Evolutionary conservation across 2,113 vertebrate species (phyloP), one percentile per base, ranked within the genome.

Genomic region (Zosterops pallidus): DNA sequence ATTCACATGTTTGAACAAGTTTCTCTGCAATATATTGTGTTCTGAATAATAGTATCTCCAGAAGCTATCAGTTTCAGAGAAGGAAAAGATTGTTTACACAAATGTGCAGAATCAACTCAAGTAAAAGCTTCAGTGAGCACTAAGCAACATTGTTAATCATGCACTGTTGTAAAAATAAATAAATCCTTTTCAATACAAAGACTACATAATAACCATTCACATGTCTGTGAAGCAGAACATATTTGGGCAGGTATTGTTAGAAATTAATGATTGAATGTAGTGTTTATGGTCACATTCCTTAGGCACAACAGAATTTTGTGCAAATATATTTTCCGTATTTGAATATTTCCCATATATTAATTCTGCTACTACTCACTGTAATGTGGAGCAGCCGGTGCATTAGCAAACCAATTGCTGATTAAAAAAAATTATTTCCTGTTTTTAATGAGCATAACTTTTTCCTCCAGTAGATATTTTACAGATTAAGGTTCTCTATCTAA

Each of bases 341-440:
- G 39, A 86, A 0, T 79, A 59, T 63, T 59, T 83, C 59, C 63
- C 64, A 31, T 28, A 21, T 1, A 22, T 20, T 53, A 72, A 59
- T 90, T 80, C 79, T 83, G 63, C 31, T 33, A 42, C 39, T 52
- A 29, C 21, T 72, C 52, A 25, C 46, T 5, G 16, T 24, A 60
- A 94, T 65, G 69, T 67, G 57, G 50, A 94, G 57, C 13, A 91
- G 86, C 31, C 4, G 2, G 65, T 67, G 31, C 62, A 74, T 80
- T 74, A 77, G 46, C 76, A 52, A 93, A 90, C 31, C 20, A 86
- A 71, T 71, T 65, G 80, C 50, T 70, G 52, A 82, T 56, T 19
- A 74, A 35, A 49, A 83, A 83, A 77, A 71, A 86, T n/a, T 60
- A 65, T 72, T 94, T 94, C 79, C 67, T 90, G n/a, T 86, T 95